Percentiles rank a stretch among this genome's conserved stretches.
Evolutionary conservation across 2,797 vertebrate species (phyloP).

Genomic region (Rhadinocentrus ornatus): DNA sequence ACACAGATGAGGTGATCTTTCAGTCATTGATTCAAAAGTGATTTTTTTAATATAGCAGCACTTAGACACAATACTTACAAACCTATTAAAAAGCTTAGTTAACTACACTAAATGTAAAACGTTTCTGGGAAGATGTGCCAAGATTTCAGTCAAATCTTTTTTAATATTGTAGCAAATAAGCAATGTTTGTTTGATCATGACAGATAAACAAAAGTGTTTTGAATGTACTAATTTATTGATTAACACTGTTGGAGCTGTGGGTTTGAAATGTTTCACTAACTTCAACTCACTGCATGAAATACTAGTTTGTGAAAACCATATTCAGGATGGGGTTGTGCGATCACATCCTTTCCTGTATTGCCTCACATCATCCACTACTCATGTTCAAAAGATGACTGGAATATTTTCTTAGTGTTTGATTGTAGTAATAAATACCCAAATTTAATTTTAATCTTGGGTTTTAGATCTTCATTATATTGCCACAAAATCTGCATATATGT

Average conservation of each 20-base stretch:
- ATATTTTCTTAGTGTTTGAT: not conserved
- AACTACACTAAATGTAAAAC: not conserved
- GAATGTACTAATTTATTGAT: constrained; percentile 35
- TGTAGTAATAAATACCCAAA: not conserved
- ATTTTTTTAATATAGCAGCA: not conserved
- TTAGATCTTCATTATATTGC: not conserved
- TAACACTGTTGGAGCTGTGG: not conserved
- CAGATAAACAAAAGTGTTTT: constrained; percentile 8
- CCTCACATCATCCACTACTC: not conserved
- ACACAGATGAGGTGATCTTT: not conserved
- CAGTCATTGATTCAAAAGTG: not conserved
- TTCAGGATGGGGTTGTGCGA: not conserved
- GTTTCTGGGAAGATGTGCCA: not conserved
- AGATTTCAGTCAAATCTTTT: not conserved
- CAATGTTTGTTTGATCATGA: constrained; percentile 1
- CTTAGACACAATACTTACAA: not conserved
- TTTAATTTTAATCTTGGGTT: not conserved
- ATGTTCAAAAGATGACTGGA: not conserved
- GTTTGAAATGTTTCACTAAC: constrained; percentile 19
- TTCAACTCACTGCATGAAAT: constrained; percentile 37
- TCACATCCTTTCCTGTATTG: not conserved
- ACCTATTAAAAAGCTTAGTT: not conserved
- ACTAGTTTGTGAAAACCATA: constrained; percentile 21
- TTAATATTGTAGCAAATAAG: constrained; percentile 8
- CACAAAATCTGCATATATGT: no score